phyloP scores from a whole-genome alignment of 2,113 vertebrate species.

The Dasyprocta punctata region DNA sequence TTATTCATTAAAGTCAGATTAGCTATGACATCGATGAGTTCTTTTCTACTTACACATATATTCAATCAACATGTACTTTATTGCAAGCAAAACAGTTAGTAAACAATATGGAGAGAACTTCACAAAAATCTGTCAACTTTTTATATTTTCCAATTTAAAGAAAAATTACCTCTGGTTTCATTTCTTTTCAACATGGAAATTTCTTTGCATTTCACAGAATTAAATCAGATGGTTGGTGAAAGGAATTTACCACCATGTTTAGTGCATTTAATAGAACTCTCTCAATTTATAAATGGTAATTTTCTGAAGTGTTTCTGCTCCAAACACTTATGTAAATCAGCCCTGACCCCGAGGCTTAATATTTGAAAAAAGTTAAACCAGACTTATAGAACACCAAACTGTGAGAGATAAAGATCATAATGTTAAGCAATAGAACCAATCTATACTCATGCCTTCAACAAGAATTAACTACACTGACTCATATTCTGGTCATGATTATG shows the following conservation, averaged over 20 bases:
- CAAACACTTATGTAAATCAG: slow-evolving; percentile 40
- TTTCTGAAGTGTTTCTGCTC: slow-evolving; percentile 54
- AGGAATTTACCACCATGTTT: slow-evolving; percentile 58
- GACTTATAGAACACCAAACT: not conserved
- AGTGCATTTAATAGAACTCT: slow-evolving; percentile 52
- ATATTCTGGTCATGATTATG: not conserved
- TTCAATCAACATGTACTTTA: not conserved
- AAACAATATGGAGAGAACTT: slow-evolving; percentile 16
- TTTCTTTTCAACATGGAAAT: slow-evolving; percentile 36
- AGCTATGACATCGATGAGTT: slow-evolving; percentile 4
- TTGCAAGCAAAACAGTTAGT: not conserved
- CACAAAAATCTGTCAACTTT: slow-evolving; percentile 46
- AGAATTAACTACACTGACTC: not conserved
- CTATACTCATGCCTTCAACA: not conserved
- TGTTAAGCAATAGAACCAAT: not conserved
- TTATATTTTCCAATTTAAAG: slow-evolving; percentile 46
- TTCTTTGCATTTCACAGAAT: slow-evolving; percentile 13
- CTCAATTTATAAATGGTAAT: slow-evolving; percentile 46
- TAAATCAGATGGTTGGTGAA: slow-evolving; percentile 59
- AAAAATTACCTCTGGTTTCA: slow-evolving; percentile 7
- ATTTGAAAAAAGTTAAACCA: slow-evolving; percentile 13
- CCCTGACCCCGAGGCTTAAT: not conserved
- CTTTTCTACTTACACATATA: not conserved
- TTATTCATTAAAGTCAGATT: slow-evolving; percentile 55
- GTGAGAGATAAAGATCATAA: not conserved